Evolutionary conservation across 2,113 vertebrate species (phyloP), one percentile per base, ranked within the genome.

Genomic region (Mionectes macconnelli): DNA sequence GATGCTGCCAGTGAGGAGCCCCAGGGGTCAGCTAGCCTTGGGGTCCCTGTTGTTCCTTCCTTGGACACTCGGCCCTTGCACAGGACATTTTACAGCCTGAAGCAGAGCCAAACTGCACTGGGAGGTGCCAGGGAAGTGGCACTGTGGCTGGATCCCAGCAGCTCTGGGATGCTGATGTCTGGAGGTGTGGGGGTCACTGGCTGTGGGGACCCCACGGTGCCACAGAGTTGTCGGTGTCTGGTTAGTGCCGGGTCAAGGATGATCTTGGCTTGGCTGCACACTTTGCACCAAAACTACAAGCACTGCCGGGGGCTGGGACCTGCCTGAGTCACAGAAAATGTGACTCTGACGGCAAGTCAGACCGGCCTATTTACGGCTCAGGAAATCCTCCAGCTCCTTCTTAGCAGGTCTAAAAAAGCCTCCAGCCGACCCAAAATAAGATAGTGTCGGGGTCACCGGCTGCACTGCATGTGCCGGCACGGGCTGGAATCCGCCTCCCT

Each of bases 291-390:
- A 84, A 84, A 84, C 87, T 56, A 3, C 87, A 90, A 77, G 72
- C 31, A 22, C 56, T 90, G 79, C 10, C 0, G 40, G 62, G 66
- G n/a, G n/a, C 60, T 75, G 50, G 60, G 72, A 77, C 56, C 42
- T 81, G 85, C 84, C 75, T 94, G 80, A 94, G 80, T 94, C 93
- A 94, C 69, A 81, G 57, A 9, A 60, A 92, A 55, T 4, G 85
- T 94, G 93, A 94, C 69, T 75, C 57, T 76, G 89, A 94, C 16
- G 1, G 75, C 80, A 28, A 63, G 30, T 67, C 39, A 5, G 82
- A 12, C 24, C 3, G 23, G 35, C 45, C 31, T 87, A 67, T 87
- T 90, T 87, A 45, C 1, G 0, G 83, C 72, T 35, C 93, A 89
- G 93, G 93, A 94, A 94, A 67, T 67, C 75, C 93, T 92, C 52